Conservation (phyloP, 1,140 invertebrate genomes). For the Drosophila arizonae region DNA sequence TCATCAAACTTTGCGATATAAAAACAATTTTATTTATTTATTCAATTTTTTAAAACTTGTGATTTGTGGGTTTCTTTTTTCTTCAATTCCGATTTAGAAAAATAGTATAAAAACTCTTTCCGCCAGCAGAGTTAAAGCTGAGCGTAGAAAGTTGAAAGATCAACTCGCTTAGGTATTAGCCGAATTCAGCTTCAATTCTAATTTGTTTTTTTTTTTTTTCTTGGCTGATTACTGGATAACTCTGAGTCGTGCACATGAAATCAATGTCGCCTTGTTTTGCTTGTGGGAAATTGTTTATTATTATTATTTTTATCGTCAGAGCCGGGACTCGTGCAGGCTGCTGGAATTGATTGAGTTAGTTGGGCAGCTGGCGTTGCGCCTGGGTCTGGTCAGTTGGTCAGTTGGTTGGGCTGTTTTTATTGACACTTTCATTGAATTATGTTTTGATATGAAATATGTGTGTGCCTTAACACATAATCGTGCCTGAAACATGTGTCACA, state of each 20-base stretch:
- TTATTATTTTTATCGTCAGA: slow-evolving; percentile 59
- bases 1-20: too few species aligned
- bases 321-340: slow-evolving; percentile 33
- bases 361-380: slow-evolving; percentile 11
- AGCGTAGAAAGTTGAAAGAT: too few species aligned
- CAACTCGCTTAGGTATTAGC: too few species aligned
- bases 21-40: too few species aligned
- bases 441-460: slow-evolving; percentile 53
- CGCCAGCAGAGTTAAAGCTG: too few species aligned
- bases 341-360: slow-evolving; percentile 71
- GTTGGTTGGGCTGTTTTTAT: slow-evolving; percentile 36
- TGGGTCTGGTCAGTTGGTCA: slow-evolving; percentile 11
- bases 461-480: slow-evolving; percentile 34
- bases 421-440: slow-evolving; percentile 79
- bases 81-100: too few species aligned
- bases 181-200: too few species aligned
- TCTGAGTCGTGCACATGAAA: neutral
- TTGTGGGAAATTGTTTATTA: slow-evolving; percentile 63
- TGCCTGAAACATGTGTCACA: neutral
- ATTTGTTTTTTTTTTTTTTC: neutral
- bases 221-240: neutral
- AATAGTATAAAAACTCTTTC: too few species aligned
- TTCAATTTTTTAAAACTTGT: too few species aligned
- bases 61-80: too few species aligned
- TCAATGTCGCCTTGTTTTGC: slow-evolving; percentile 19